Base-by-base conservation (phyloP, 2,888 invertebrate genomes). In the Arrhopalites spinosus region DNA sequence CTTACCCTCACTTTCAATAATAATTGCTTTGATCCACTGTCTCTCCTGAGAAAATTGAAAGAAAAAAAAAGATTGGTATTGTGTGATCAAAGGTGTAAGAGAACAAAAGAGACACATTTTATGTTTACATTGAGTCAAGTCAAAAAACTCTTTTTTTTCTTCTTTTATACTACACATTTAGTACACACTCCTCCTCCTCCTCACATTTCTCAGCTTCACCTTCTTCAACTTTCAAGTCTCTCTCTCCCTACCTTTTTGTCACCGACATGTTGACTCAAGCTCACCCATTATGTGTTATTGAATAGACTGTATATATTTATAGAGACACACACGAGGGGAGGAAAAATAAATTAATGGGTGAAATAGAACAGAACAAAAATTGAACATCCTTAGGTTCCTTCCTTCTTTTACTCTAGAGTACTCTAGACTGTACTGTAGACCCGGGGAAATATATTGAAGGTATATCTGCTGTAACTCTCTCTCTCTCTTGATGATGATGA, bases 1-100 rank as follows among this genome's bases (percentile, higher is more conserved):
- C 50, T 50, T 50, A 50, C 50, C 50, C 50, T 50, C 50, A n/a
- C 50, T n/a, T 50, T 50, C n/a, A 50, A 50, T 15, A 50, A n/a
- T 50, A 15, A 45, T 45, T 45, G 45, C 15, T 45, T n/a, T n/a
- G 50, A n/a, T 36, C 36, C 36, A 36, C 36, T 36, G 5, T 36
- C 36, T 11, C 36, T 11, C 36, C 36, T 17, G 23, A 3, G 53
- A 53, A 53, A 17, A 53, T 11, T 11, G 36, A 59, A n/a, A 25
- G n/a, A 53, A 5, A 17, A 15, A 59, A 23, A 59, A 59, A 17
- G 17, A 53, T 5, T 53, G 20, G 36, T 36, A 11, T 36, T 36
- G 36, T 36, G 36, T 36, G 36, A 36, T 36, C 36, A 36, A 36
- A 36, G n/a, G n/a, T n/a, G n/a, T n/a, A n/a, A n/a, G 53, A 59